Base-by-base conservation (phyloP, 2,888 invertebrate species). In the Plebejus anna region DNA sequence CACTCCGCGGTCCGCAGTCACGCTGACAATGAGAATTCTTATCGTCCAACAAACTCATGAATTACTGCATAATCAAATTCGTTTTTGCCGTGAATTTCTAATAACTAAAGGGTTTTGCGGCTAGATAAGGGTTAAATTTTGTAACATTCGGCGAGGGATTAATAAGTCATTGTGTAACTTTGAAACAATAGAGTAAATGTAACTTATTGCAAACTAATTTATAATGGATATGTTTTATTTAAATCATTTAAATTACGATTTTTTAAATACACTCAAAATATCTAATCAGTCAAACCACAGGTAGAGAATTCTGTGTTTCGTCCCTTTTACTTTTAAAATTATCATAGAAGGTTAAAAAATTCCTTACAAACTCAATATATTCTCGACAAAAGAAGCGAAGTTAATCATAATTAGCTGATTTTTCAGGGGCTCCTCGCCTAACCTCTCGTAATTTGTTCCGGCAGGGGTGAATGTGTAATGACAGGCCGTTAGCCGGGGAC, bases 401-500 rank as follows among this genome's bases (percentile, higher is more conserved):
- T 66, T 66, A 66, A 66, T 66, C 66, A 66, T 66, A 66, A 66
- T 66, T 66, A 66, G 66, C 32, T 13, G 32, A 66, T 66, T 66
- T 66, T 81, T 81, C 61, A 66, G 66, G 79, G 79, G 78, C 78
- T 78, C 82, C 81, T 79, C 79, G 80, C 79, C 83, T 82, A 84
- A 84, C 83, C 82, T 82, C 79, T 80, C 82, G 82, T 83, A 84
- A 87, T 86, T 86, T 84, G 82, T 83, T 83, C 80, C 81, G 82
- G 82, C 85, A 86, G 83, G 82, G 82, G 77, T 78, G 80, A 80
- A 82, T 80, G 81, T 82, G 81, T 88, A 89, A 89, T 86, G 86
- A 86, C 83, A 82, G 82, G 83, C 84, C 82, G 85, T 86, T 83
- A 82, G 82, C 81, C 76, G 80, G 79, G 80, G 80, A 55, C 84